Conservation (phyloP, 2,113 vertebrate genomes). For the Dendrocopos noguchii region DNA sequence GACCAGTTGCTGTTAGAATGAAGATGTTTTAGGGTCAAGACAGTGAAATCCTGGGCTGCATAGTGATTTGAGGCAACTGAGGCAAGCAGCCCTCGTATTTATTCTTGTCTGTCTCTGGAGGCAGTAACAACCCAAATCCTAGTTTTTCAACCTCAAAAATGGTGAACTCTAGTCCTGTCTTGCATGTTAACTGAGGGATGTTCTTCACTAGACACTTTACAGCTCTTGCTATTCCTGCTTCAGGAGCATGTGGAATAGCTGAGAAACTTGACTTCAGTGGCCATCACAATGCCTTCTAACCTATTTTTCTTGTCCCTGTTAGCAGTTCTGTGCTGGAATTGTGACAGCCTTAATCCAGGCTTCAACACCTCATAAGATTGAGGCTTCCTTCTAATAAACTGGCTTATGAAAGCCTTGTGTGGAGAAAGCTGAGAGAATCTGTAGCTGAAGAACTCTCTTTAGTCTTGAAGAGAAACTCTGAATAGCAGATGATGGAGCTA, state of each 20-base stretch:
- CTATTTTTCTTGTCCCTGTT: not conserved
- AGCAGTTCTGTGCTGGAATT: not conserved
- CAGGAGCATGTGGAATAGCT: not conserved
- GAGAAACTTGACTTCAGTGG: not conserved
- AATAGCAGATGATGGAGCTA: not conserved
- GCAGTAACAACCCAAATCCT: not conserved
- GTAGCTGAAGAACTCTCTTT: not conserved
- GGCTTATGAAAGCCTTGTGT: not conserved
- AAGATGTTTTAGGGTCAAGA: not conserved
- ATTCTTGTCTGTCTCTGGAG: fast-evolving
- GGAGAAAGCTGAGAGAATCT: not conserved
- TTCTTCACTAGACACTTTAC: not conserved
- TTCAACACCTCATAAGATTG: not conserved
- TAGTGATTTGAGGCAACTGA: not conserved
- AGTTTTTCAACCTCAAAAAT: not conserved
- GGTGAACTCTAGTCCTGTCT: not conserved
- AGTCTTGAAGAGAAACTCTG: not conserved
- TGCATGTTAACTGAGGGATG: not conserved
- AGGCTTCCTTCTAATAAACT: not conserved
- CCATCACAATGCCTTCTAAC: not conserved
- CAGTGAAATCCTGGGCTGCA: not conserved
- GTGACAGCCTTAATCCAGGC: not conserved
- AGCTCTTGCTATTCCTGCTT: not conserved
- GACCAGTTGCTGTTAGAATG: not conserved
- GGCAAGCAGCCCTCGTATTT: not conserved